These are phyloP conservation scores for Oreocharis arfaki DNA, from an alignment of 2,113 vertebrate genomes.

Conservation along the genomic window DNA sequence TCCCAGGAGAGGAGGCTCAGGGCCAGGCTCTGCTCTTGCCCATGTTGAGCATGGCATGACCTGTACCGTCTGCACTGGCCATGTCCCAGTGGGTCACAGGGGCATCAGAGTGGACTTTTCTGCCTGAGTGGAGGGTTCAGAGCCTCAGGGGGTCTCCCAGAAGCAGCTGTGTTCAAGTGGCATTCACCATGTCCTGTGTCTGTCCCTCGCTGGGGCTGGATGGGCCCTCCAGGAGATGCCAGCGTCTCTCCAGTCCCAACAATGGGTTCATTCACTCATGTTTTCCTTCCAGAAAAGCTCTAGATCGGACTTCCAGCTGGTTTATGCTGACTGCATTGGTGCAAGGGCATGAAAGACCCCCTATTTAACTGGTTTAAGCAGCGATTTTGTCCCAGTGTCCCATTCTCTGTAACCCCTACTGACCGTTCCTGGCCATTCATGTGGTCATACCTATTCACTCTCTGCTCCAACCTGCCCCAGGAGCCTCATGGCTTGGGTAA, in stretches of 20 bases:
- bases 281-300: neutral
- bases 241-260: neutral
- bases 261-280: accelerated
- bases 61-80: accelerated
- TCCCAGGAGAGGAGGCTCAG: neutral
- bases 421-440: neutral
- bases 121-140: neutral
- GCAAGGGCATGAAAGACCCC: neutral
- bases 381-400: neutral
- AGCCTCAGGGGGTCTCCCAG: accelerated
- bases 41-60: accelerated
- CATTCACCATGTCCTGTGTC: accelerated
- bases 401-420: neutral
- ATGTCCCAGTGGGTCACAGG: accelerated
- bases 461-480: neutral
- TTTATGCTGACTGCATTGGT: neutral
- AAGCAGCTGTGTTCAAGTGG: neutral
- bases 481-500: neutral
- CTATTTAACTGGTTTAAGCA: neutral
- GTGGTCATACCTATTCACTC: accelerated
- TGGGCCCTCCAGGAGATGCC: neutral
- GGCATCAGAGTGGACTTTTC: neutral
- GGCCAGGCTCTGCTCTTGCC: neutral
- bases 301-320: neutral
- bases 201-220: neutral